Percentiles rank a stretch among this genome's conserved stretches.
phyloP scores from a whole-genome alignment of 2,113 vertebrate genomes.

The Bubo bubo region DNA sequence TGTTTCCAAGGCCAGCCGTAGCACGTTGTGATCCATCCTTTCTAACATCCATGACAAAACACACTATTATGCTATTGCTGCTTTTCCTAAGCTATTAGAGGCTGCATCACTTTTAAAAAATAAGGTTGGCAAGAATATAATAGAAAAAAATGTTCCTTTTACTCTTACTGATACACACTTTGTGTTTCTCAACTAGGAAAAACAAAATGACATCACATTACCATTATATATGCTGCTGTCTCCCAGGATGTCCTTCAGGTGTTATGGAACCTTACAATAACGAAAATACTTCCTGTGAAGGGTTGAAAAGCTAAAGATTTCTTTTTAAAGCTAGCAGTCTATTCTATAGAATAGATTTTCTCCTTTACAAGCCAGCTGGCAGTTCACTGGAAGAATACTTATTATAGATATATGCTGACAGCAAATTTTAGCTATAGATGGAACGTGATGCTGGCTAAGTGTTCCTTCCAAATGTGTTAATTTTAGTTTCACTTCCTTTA shows the following conservation, averaged over 20 bases:
- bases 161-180: constrained; percentile 30
- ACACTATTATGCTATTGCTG: constrained; percentile 39
- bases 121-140: constrained; percentile 33
- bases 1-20: constrained; percentile 53
- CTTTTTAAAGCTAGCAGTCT: constrained; percentile 29
- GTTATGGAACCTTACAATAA: constrained; percentile 11
- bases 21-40: constrained; percentile 39
- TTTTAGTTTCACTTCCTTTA: constrained; percentile 50
- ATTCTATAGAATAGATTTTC: constrained; percentile 26
- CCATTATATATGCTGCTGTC: constrained; percentile 23
- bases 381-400: constrained; percentile 52
- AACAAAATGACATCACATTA: constrained; percentile 38
- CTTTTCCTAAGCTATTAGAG: constrained; percentile 45
- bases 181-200: constrained; percentile 33
- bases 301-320: constrained; percentile 24
- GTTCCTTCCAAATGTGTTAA: constrained; percentile 39
- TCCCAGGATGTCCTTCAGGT: constrained; percentile 45
- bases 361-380: constrained; percentile 52
- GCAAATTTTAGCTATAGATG: constrained; percentile 34
- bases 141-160: constrained; percentile 40
- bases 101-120: constrained; percentile 51
- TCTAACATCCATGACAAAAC: constrained; percentile 43
- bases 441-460: constrained; percentile 21
- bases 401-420: constrained; percentile 45
- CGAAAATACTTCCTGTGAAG: background rate